Evolutionary conservation across 2,113 vertebrate species (phyloP).

Genomic region (Pachycephala philippinensis): DNA sequence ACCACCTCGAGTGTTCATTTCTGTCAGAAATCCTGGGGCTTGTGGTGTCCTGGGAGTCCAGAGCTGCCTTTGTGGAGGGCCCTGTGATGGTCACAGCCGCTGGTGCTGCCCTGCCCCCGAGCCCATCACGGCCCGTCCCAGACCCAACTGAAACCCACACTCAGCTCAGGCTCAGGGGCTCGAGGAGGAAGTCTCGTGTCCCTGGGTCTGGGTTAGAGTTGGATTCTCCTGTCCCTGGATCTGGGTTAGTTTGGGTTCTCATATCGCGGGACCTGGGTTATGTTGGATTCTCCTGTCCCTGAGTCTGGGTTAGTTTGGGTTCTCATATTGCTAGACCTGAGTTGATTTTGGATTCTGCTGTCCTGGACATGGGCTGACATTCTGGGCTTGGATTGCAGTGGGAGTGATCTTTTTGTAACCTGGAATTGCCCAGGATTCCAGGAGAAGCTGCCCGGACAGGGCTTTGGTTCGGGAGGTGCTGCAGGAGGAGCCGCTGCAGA

Average conservation of each 20-base stretch:
- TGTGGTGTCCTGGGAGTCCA: background rate
- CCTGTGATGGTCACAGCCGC: background rate
- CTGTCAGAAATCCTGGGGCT: background rate
- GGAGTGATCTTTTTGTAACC: background rate
- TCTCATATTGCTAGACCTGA: background rate
- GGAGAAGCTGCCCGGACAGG: too few relatives aligned
- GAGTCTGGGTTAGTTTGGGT: background rate
- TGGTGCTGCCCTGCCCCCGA: background rate
- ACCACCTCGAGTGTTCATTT: background rate
- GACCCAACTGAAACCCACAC: background rate
- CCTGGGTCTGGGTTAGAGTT: background rate
- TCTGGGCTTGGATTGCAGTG: accelerated
- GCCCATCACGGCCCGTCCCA: background rate
- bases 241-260: too few relatives aligned
- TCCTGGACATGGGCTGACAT: background rate
- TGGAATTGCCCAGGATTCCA: background rate
- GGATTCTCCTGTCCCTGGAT: background rate
- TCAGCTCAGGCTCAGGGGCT: background rate
- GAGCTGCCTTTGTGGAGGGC: background rate
- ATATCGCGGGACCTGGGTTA: too few relatives aligned
- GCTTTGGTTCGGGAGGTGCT: background rate
- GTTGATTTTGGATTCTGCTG: background rate
- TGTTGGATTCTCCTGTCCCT: background rate
- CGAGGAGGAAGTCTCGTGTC: background rate
- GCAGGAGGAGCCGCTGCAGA: background rate